Evolutionary conservation across 2,113 vertebrate species (phyloP).

Genomic region (Thunnus thynnus): DNA sequence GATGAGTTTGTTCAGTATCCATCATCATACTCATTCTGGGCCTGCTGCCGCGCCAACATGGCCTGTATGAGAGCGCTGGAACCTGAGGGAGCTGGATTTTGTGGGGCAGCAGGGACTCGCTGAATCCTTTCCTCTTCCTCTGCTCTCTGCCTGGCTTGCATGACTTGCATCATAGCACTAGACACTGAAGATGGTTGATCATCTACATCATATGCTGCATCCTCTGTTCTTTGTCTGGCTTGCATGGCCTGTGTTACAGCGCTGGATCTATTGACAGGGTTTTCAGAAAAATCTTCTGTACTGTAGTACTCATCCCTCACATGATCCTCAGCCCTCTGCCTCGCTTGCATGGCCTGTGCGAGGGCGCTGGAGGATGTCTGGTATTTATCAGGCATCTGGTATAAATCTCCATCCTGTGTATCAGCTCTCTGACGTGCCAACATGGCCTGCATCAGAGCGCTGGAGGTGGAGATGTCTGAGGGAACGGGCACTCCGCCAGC

Average conservation of each 20-base stretch:
- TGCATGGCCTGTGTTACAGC: conserved; percentile 36
- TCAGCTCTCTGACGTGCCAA: conserved; percentile 49
- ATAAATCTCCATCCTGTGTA: not conserved
- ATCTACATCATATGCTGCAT: not conserved
- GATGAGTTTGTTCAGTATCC: conserved; percentile 68
- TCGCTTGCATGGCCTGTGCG: conserved; percentile 18
- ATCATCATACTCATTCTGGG: conserved; percentile 80
- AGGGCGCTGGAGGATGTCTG: conserved; percentile 16
- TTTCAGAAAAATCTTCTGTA: conserved; percentile 11
- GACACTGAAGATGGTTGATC: conserved; percentile 42
- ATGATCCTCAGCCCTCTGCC: conserved; percentile 27
- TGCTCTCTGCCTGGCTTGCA: conserved; percentile 71
- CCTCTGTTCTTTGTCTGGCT: conserved; percentile 54
- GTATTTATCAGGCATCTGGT: not conserved
- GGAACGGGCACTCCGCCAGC: conserved; percentile 48
- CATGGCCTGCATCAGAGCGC: conserved; percentile 60
- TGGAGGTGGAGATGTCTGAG: conserved; percentile 53
- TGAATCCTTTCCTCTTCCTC: conserved; percentile 58
- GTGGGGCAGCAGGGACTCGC: conserved; percentile 21
- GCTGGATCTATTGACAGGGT: conserved; percentile 4
- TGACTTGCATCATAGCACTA: conserved; percentile 69
- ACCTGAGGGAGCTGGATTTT: conserved; percentile 37
- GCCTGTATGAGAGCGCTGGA: conserved; percentile 84
- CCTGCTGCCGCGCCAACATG: conserved; percentile 80
- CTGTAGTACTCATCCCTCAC: conserved; percentile 22